These are phyloP conservation scores for Cinclus cinclus DNA, from an alignment of 2,113 vertebrate genomes.

Conservation along the genomic window DNA sequence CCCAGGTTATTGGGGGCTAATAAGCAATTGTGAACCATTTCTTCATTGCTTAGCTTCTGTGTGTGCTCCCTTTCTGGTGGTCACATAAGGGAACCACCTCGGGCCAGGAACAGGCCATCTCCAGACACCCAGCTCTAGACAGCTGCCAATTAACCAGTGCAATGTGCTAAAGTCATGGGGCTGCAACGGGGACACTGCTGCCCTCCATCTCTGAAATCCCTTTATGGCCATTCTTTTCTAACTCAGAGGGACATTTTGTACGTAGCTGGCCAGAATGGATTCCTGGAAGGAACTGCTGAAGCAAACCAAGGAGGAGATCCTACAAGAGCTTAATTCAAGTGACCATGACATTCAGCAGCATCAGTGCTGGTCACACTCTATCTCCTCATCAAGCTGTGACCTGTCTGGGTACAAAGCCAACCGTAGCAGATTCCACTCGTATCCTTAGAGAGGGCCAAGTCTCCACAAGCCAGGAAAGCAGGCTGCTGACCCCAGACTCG, in stretches of 20 bases:
- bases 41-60: conserved; percentile 67
- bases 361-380: neutral
- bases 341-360: neutral
- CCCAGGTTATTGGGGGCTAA: conserved; percentile 27
- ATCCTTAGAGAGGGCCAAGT: neutral
- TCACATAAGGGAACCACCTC: conserved; percentile 33
- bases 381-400: neutral
- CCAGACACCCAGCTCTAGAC: conserved; percentile 7
- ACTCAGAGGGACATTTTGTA: neutral
- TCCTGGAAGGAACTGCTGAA: neutral
- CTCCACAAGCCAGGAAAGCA: neutral
- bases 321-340: neutral
- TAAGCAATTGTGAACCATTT: conserved; percentile 63
- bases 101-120: neutral
- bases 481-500: neutral
- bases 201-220: conserved; percentile 33
- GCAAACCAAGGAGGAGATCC: neutral
- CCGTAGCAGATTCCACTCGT: conserved; percentile 12
- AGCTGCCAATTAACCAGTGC: conserved; percentile 24
- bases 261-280: neutral
- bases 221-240: neutral
- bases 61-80: conserved; percentile 53
- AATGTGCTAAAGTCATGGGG: neutral
- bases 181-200: neutral
- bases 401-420: conserved; percentile 27